These are phyloP conservation scores for Hydrochoerus hydrochaeris DNA, from an alignment of 2,113 vertebrate species.

Conservation along the genomic window DNA sequence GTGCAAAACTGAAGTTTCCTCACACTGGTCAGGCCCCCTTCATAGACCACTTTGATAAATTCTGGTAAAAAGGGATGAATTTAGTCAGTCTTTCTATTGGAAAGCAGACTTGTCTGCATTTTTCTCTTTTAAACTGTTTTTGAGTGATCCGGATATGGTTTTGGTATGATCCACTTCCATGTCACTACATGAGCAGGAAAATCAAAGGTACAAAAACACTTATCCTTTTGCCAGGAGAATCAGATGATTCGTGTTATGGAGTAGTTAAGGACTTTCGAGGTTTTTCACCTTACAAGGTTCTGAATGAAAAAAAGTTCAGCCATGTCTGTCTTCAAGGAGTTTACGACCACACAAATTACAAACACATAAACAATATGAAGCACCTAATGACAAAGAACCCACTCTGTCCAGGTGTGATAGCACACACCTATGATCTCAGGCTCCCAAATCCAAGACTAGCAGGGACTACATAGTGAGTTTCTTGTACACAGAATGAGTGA, in stretches of 20 bases:
- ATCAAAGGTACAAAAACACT: background rate
- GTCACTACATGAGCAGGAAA: background rate
- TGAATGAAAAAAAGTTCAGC: background rate
- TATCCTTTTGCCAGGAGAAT: background rate
- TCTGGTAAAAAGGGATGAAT: background rate
- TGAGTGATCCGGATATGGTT: background rate
- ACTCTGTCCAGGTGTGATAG: background rate
- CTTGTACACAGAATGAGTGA: background rate
- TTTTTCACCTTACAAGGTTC: background rate
- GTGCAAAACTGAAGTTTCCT: background rate
- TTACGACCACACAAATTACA: background rate
- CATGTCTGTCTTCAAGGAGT: background rate
- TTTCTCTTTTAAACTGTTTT: constrained; percentile 26
- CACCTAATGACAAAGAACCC: background rate
- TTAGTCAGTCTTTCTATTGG: constrained; percentile 25
- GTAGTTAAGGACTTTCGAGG: background rate
- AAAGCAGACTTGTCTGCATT: background rate
- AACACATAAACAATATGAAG: background rate
- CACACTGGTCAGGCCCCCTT: background rate
- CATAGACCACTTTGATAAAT: background rate
- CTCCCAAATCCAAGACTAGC: background rate
- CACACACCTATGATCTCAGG: background rate
- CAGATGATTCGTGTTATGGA: background rate
- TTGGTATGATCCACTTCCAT: background rate
- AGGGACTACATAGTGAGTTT: background rate